Base-by-base conservation (phyloP, 2,797 vertebrate genomes). In the Mus caroli region DNA sequence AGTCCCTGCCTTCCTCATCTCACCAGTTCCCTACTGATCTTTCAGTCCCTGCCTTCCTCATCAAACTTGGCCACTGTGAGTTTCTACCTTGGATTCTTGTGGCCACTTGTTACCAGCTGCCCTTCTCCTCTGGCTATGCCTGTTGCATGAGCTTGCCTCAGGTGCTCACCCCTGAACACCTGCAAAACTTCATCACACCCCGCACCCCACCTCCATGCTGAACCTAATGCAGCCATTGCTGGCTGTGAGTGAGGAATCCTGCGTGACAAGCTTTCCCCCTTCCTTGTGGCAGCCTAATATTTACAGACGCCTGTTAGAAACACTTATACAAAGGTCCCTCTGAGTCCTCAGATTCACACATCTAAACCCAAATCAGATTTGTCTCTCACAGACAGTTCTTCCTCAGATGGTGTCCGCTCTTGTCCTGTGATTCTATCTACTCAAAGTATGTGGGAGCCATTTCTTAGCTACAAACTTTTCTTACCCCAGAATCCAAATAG, bases 401-500 rank as follows among this genome's bases (percentile, higher is more conserved):
- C 31, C 6, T 64, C 64, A 67, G 31, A 40, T 13, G 56, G 14
- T 87, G 40, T 52, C 17, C 31, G 40, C 76, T 94, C 80, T 73
- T 76, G n/a, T 75, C 90, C 28, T 75, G 14, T 22, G 75, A 1
- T 62, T 93, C 75, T 50, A 71, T 79, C 46, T 78, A 40, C 24
- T 93, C 37, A 82, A 73, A 62, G 50, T 60, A 8, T 34, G 40
- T 60, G 22, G 64, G 64, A 71, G 60, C 28, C 13, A 43, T 83
- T 87, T 94, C 20, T 90, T 84, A 83, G 60, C 60, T 52, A 76
- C 58, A 40, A 26, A 86, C 69, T 91, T 76, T 88, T 87, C 75
- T 97, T 11, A 50, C 2, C 11, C 26, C 43, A 52, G 76, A 90
- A 79, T 88, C 84, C 90, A 92, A 77, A 84, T 91, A 67, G 24